phyloP scores from a whole-genome alignment of 2,113 vertebrate species.

The Malaclemys terrapin region DNA sequence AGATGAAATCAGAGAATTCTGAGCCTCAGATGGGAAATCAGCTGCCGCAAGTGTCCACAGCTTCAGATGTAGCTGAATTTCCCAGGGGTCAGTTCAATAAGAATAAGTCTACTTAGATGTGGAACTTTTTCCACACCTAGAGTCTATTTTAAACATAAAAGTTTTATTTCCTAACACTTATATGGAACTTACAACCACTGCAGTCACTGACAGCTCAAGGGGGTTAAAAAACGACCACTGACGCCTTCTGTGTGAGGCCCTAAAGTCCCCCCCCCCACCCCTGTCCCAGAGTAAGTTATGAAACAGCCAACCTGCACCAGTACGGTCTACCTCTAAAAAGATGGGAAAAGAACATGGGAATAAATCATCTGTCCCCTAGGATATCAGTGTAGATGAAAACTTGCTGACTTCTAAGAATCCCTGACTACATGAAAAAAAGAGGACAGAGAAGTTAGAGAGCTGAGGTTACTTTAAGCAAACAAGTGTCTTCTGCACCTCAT shows the following conservation, averaged over 20 bases:
- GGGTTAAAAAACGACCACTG: slow-evolving; percentile 37
- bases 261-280: background rate
- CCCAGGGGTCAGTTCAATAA: background rate
- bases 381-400: slow-evolving; percentile 48
- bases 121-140: background rate
- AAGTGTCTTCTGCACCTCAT: fast-evolving
- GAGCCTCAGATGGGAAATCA: background rate
- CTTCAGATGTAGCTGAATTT: background rate
- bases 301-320: slow-evolving; percentile 32
- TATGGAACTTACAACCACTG: background rate
- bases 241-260: background rate
- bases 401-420: slow-evolving; percentile 33
- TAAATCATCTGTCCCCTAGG: slow-evolving; percentile 49
- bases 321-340: slow-evolving; percentile 43
- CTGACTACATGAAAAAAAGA: background rate
- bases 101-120: background rate
- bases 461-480: background rate
- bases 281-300: slow-evolving; percentile 44
- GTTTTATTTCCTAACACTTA: slow-evolving; percentile 10
- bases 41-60: background rate
- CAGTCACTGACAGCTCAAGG: background rate
- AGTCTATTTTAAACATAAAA: slow-evolving; percentile 12
- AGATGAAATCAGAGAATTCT: background rate
- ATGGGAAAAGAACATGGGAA: slow-evolving; percentile 42
- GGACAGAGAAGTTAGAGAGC: slow-evolving; percentile 16